Evolutionary conservation across 1,140 invertebrate genomes (phyloP), one percentile per base, ranked within the genome.

Genomic region (Aradophagus sp.): DNA sequence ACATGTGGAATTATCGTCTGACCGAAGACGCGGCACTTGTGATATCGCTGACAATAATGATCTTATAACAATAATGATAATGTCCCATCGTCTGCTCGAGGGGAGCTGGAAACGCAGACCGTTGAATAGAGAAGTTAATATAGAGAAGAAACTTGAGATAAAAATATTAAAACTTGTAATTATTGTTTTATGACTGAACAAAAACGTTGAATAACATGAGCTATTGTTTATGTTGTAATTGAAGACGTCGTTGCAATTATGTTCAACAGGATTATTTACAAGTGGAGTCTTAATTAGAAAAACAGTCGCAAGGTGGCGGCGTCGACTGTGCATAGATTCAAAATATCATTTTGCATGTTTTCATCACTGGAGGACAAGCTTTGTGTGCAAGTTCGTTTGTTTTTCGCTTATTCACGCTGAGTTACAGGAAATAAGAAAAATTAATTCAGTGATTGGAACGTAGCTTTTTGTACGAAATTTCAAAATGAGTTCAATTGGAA

Each of bases 401-500:
- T 74, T 74, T 74, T 70, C 61, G 73, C 73, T 65, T 68, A 75
- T 68, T 75, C 73, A 75, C 48, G 67, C 48, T 56, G 44, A 36
- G 56, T 58, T 47, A 34, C 14, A n/a, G n/a, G n/a, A n/a, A n/a
- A n/a, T n/a, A n/a, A n/a, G 26, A 56, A 41, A 53, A 53, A 58
- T 45, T 55, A 27, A 63, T 63, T 41, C 5, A 55, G 35, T 52
- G 16, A 15, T n/a, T n/a, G n/a, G n/a, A n/a, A n/a, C n/a, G n/a
- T n/a, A n/a, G n/a, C n/a, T n/a, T n/a, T n/a, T n/a, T n/a, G n/a
- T n/a, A 27, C 7, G 12, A 11, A 61, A 41, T 59, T 63, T 34
- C 0, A 15, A 56, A 26, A 97, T 97, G 96, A 97, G 95, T 91
- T 97, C 95, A 16, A 97, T 97, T 80, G 96, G 96, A 77, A 97